Evolutionary conservation across 2,888 invertebrate genomes (phyloP).

Genomic region (Mesoligia furuncula): DNA sequence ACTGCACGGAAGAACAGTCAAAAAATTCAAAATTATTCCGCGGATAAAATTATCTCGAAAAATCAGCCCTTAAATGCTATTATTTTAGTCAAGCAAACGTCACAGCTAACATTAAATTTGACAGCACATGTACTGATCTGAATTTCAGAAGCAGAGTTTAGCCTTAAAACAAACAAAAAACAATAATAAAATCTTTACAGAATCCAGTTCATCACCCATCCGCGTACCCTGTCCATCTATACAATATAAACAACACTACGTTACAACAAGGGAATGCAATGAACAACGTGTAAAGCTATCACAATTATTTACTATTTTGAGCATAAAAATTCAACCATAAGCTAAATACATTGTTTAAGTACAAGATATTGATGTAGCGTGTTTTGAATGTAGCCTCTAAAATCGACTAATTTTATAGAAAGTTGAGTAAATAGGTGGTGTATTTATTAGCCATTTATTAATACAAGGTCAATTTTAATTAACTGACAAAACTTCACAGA

Average conservation of each 20-base stretch:
- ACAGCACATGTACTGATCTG: not conserved
- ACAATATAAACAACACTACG: slow-evolving; percentile 52
- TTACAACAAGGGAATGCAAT: slow-evolving; percentile 66
- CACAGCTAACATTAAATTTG: not conserved
- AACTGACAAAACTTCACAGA: not conserved
- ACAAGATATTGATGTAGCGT: slow-evolving; percentile 28
- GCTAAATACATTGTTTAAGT: slow-evolving; percentile 45
- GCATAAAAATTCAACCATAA: slow-evolving; percentile 62
- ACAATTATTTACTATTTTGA: slow-evolving; percentile 71
- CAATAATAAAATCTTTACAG: not conserved
- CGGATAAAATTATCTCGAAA: too few species aligned
- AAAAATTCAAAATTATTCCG: not conserved
- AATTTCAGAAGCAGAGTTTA: not conserved
- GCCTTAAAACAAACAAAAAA: slow-evolving; percentile 3
- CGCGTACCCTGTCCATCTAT: slow-evolving; percentile 65
- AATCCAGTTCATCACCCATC: slow-evolving; percentile 39
- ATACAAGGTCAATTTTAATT: not conserved
- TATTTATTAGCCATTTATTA: not conserved
- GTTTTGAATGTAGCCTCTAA: slow-evolving; percentile 12
- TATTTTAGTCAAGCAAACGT: not conserved
- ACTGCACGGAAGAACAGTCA: not conserved
- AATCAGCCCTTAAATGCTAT: not conserved
- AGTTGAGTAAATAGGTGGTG: not conserved
- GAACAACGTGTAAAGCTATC: slow-evolving; percentile 67
- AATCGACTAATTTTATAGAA: not conserved